These are phyloP conservation scores for Anoplophora glabripennis DNA, from an alignment of 1,140 invertebrate genomes.

Conservation along the genomic window DNA sequence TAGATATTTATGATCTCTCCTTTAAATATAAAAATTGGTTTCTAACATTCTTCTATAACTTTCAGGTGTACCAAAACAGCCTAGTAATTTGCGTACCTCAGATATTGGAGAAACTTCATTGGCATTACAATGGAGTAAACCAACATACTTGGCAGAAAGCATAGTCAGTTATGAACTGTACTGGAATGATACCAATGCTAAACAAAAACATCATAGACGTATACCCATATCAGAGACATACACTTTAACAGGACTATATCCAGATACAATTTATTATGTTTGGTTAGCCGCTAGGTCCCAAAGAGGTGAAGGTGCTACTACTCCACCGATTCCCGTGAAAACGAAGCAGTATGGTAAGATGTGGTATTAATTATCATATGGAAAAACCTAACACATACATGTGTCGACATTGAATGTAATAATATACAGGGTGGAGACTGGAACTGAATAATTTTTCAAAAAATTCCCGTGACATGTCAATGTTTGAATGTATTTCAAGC, in stretches of 20 bases:
- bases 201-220: conserved; percentile 68
- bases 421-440: too few species aligned
- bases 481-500: too few species aligned
- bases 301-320: conserved; percentile 89
- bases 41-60: too few species aligned
- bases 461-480: too few species aligned
- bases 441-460: too few species aligned
- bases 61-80: conserved; percentile 92
- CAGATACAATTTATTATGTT: conserved; percentile 94
- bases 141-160: conserved; percentile 84
- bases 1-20: too few species aligned
- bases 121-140: conserved; percentile 84
- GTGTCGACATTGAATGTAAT: too few species aligned
- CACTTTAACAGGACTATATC: conserved; percentile 82
- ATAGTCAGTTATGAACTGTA: conserved; percentile 95
- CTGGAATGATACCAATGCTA: conserved; percentile 94
- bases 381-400: too few species aligned
- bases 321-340: conserved; percentile 87
- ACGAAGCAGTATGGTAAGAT: conserved; percentile 96
- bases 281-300: conserved; percentile 91
- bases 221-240: conserved; percentile 82
- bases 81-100: conserved; percentile 79
- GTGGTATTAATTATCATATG: too few species aligned
- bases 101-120: conserved; percentile 81
- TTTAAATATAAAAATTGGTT: too few species aligned